Evolutionary conservation across 2,888 invertebrate species (phyloP), one percentile per base, ranked within the genome.

Genomic region (Caenorhabditis sulstoni): DNA sequence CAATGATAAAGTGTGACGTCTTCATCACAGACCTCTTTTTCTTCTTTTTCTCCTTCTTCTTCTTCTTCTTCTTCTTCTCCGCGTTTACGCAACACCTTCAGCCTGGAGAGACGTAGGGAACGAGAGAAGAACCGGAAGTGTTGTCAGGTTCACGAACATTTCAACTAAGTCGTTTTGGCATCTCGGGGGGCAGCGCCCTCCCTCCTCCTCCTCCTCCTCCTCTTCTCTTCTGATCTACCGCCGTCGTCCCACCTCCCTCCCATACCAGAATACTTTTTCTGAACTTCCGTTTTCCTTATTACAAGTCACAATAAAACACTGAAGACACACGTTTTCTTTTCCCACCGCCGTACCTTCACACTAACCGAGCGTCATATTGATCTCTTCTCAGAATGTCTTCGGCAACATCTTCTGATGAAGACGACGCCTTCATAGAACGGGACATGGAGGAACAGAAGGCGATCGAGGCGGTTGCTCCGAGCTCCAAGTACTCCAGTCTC

Each of bases 401-500:
- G 11, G 47, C 64, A 3, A 47, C 77, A 2, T 41, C 70, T 29
- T 29, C 29, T 7, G 67, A 67, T 16, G 77, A 77, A 23, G 77
- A 77, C 22, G 77, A 77, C 14, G 53, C 47, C 14, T 66, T 77
- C 20, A 58, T 77, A n/a, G 52, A 29, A 29, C 4, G 52, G 58
- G 45, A 37, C 41, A 52, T 50, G 1, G 64, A 62, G 18, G 67
- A 64, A 3, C 29, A 74, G 45, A 74, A 74, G 35, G 23, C 35
- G 12, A 23, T 74, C 16, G 74, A 74, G 47, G 52, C 52, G 1
- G n/a, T 52, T 16, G 58, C 50, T 1, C 37, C 50, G 12, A 23
- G 18, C n/a, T 50, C 53, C 0, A 70, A 59, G 37, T 66, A 65
- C 52, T 52, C 55, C 22, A 66, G 62, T 59, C 47, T 79, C 20